phyloP scores from a whole-genome alignment of 2,888 invertebrate species.

The Xanthia togata region DNA sequence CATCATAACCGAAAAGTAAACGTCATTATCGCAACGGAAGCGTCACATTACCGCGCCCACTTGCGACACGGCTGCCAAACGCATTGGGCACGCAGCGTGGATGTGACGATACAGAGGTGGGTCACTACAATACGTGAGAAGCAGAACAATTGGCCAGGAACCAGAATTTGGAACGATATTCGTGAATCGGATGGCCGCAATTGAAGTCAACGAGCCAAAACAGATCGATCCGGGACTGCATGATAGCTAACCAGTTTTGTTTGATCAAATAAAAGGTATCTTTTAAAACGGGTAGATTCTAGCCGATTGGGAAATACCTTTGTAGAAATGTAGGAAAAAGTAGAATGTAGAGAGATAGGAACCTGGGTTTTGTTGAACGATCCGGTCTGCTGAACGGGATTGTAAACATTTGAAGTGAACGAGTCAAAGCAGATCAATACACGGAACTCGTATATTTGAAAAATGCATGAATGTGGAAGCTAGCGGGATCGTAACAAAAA shows the following conservation, averaged over 20 bases:
- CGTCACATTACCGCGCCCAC: constrained; percentile 67
- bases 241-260: neutral
- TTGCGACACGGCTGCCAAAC: constrained; percentile 64
- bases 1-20: constrained; percentile 33
- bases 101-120: constrained; percentile 75
- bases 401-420: constrained; percentile 13
- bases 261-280: constrained; percentile 3
- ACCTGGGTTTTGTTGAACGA: neutral
- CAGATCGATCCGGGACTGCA: constrained; percentile 21
- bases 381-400: constrained; percentile 10
- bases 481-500: constrained; percentile 4
- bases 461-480: constrained; percentile 13
- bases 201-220: constrained; percentile 28
- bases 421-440: constrained; percentile 20
- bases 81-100: constrained; percentile 61
- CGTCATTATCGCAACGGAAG: constrained; percentile 64
- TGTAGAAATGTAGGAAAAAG: too few species aligned
- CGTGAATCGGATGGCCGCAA: constrained; percentile 38
- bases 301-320: too few species aligned
- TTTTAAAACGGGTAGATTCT: neutral
- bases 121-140: constrained; percentile 70
- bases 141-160: constrained; percentile 51
- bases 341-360: too few species aligned
- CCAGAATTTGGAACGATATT: constrained; percentile 34
- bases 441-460: constrained; percentile 1